A percentile compares a stretch with the other conserved stretches of the same genome.
Evolutionary conservation across 2,113 vertebrate genomes (phyloP).

Genomic region (Clarias gariepinus): DNA sequence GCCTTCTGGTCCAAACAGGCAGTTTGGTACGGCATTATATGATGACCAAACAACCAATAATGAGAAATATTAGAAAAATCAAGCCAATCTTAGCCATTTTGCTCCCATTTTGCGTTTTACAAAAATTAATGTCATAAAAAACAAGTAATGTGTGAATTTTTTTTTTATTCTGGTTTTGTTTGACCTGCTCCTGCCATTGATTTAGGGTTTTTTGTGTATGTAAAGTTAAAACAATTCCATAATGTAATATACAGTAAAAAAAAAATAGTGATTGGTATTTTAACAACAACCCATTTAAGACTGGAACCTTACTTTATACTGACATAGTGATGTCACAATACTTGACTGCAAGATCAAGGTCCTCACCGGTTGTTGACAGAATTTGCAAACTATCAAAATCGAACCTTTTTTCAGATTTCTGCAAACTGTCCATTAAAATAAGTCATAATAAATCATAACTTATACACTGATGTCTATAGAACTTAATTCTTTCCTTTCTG

Average conservation of each 20-base stretch:
- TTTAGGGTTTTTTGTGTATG: background rate
- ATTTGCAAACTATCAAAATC: background rate
- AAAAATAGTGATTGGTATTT: slow-evolving; percentile 8
- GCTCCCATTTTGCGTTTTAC: background rate
- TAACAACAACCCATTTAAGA: background rate
- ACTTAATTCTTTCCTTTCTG: background rate
- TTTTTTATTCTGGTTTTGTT: background rate
- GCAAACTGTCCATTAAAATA: background rate
- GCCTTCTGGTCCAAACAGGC: background rate
- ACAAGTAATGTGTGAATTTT: background rate
- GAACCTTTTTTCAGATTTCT: slow-evolving; percentile 11
- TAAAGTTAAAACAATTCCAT: slow-evolving; percentile 9
- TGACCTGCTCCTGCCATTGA: background rate
- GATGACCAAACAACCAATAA: slow-evolving; percentile 40
- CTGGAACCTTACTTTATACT: background rate
- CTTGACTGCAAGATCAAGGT: background rate
- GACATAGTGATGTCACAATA: slow-evolving; percentile 1
- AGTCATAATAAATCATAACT: background rate
- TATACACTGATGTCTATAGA: background rate
- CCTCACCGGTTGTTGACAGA: background rate
- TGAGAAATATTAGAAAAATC: slow-evolving; percentile 1
- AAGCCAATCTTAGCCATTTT: slow-evolving; percentile 3
- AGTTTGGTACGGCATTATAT: slow-evolving; percentile 8
- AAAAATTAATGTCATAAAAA: background rate
- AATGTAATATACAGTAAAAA: background rate